Evolutionary conservation across 1,140 invertebrate species (phyloP), one percentile per base, ranked within the genome.

Genomic region (Harpegnathos saltator): DNA sequence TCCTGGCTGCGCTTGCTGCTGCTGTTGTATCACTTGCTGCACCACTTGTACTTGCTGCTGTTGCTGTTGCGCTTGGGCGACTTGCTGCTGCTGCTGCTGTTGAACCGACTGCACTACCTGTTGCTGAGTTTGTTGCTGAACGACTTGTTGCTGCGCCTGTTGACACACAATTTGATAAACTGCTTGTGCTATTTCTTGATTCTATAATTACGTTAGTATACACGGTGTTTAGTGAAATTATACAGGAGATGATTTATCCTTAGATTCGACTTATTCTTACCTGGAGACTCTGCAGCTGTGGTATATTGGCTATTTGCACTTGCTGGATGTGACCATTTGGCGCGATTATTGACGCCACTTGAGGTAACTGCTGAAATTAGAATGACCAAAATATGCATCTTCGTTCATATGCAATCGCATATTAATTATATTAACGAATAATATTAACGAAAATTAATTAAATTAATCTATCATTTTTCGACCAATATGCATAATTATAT

Each of bases 241-340:
- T 5, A 52, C 7, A 54, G 3, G 44, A 11, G 9, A 24, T 7
- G 15, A 59, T 52, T 66, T n/a, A 59, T 61, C 11, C 0, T 11
- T 73, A 17, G 59, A 44, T 62, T 14, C 26, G 19, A 44, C 50
- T 61, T 11, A 68, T 50, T 54, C 52, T 89, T 83, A 92, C 93
- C 85, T 94, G 93, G 54, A 95, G 91, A 92, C 95, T 94, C 94
- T 95, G 90, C 91, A 94, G 93, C 83, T 96, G 96, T 1, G 95
- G 94, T 52, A 96, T 90, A 38, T 96, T 96, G 0, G 97, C 96
- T 82, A 97, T 95, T 93, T 98, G 97, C 65, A 97, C 97, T 92
- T 98, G 97, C 89, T 98, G 97, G 71, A 98, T 97, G 91, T 98
- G 98, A 3, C 97, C 98, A 83, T 96, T 97, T 0, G 97, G 97